Evolutionary conservation across 2,113 vertebrate genomes (phyloP).

Genomic region (Campylomormyrus tamandua): DNA sequence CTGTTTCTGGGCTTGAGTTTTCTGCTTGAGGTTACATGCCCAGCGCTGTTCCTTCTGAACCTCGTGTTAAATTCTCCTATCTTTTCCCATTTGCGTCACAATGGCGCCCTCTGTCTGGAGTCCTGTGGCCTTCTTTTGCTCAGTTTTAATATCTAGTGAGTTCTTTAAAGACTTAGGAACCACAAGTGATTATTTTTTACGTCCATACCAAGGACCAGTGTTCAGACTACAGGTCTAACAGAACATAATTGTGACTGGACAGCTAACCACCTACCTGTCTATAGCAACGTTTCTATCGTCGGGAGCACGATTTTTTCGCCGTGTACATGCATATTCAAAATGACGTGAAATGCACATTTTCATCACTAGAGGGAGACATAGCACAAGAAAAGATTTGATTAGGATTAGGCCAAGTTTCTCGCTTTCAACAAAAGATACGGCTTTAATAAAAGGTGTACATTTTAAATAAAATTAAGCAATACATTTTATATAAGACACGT

Average conservation of each 20-base stretch:
- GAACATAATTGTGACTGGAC: background rate
- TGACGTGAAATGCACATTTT: background rate
- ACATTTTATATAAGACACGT: background rate
- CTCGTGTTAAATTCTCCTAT: background rate
- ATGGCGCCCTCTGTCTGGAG: background rate
- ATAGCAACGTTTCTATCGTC: background rate
- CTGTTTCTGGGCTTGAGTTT: background rate
- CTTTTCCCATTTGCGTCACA: background rate
- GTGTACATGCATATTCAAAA: background rate
- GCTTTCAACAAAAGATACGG: background rate
- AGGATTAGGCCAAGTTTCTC: background rate
- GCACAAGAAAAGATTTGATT: background rate
- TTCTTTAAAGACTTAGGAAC: background rate
- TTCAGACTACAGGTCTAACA: background rate
- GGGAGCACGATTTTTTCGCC: background rate
- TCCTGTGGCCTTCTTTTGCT: background rate
- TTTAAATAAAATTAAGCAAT: background rate
- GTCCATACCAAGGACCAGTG: background rate
- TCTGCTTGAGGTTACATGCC: background rate
- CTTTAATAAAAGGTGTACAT: background rate
- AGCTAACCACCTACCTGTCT: background rate
- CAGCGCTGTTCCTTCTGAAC: background rate
- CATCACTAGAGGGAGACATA: background rate
- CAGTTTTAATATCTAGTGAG: background rate
- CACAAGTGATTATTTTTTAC: background rate